Evolutionary conservation across 2,888 invertebrate species (phyloP).

Genomic region (Folsomia candida): DNA sequence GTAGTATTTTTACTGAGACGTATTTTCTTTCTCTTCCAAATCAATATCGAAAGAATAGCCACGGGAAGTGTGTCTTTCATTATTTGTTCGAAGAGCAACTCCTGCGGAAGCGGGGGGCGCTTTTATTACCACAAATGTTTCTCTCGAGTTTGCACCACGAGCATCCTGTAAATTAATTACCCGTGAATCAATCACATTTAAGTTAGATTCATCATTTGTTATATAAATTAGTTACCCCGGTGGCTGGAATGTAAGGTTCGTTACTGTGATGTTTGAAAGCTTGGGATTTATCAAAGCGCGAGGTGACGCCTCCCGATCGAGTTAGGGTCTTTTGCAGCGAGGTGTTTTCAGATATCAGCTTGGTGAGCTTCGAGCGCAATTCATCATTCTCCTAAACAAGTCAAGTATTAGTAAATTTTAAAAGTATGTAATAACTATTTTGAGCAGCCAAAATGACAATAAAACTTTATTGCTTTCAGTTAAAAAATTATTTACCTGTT

Average conservation of each 20-base stretch:
- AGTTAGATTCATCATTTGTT: too few species aligned
- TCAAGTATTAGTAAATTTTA: not conserved
- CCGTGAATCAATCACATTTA: too few species aligned
- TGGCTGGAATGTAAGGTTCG: slow-evolving; percentile 10
- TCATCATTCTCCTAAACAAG: slow-evolving; percentile 7
- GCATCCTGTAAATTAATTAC: slow-evolving; percentile 7
- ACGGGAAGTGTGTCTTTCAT: not conserved
- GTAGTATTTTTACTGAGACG: too few species aligned
- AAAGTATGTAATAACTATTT: not conserved
- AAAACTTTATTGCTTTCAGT: not conserved
- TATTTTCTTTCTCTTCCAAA: slow-evolving; percentile 17
- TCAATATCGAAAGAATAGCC: slow-evolving; percentile 6
- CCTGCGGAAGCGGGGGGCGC: not conserved
- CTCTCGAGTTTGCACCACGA: slow-evolving; percentile 1
- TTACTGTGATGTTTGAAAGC: slow-evolving; percentile 5
- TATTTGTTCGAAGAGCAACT: not conserved
- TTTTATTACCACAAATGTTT: slow-evolving; percentile 7
- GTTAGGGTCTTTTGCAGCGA: not conserved
- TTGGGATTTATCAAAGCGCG: slow-evolving; percentile 3
- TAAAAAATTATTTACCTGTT: slow-evolving; percentile 16
- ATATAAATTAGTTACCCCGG: slow-evolving; percentile 10
- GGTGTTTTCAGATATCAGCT: not conserved
- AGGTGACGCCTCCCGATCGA: not conserved
- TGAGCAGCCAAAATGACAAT: not conserved
- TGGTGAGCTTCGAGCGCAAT: not conserved